A percentile compares a stretch with the other conserved stretches of the same genome.
Evolutionary conservation across 2,113 vertebrate species (phyloP).

Genomic region (Rattus norvegicus): DNA sequence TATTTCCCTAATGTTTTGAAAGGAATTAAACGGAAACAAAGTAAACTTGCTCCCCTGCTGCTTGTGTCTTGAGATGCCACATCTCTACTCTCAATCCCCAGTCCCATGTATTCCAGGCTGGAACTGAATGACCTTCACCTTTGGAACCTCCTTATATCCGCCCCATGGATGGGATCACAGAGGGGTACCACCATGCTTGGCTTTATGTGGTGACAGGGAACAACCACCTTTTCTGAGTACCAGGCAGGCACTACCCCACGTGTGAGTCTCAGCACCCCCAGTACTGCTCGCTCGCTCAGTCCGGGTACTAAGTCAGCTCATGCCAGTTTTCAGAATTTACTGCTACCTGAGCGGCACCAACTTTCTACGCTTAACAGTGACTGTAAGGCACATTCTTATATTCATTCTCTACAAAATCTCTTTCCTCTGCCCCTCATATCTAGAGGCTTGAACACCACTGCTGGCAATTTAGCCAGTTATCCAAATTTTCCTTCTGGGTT

Average conservation of each 20-base stretch:
- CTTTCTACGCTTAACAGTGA: neutral
- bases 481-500: constrained; percentile 84
- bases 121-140: neutral
- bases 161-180: neutral
- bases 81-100: neutral
- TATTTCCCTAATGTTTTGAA: neutral
- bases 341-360: neutral
- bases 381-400: neutral
- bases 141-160: neutral
- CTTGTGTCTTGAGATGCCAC: neutral
- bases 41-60: neutral
- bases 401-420: constrained; percentile 73
- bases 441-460: constrained; percentile 92
- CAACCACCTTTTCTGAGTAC: neutral
- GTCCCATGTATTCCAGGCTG: neutral
- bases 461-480: constrained; percentile 94
- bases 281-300: neutral
- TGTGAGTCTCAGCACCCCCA: neutral
- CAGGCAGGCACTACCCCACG: neutral
- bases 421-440: constrained; percentile 85
- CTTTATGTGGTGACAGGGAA: neutral
- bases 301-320: neutral
- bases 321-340: neutral
- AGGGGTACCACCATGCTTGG: too few relatives aligned
- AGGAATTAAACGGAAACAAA: neutral